A percentile compares a stretch with the other conserved stretches of the same genome.
phyloP scores from a whole-genome alignment of 2,113 vertebrate genomes.

The Hyperoodon ampullatus region DNA sequence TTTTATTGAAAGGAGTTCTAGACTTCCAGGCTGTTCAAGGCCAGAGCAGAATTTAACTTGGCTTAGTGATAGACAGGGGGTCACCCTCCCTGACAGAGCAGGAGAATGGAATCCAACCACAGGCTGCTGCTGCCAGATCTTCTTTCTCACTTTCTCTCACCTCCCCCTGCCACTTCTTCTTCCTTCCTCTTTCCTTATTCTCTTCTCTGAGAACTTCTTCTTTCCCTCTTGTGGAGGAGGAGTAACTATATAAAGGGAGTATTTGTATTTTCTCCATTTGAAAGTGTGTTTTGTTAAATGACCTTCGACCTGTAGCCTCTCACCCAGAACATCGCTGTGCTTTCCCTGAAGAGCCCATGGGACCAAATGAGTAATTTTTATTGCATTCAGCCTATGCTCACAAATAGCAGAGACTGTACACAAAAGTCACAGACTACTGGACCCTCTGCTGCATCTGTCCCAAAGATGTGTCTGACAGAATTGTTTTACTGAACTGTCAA shows the following conservation, averaged over 20 bases:
- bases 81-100: not conserved
- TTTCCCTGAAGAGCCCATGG: not conserved
- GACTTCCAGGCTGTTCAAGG: not conserved
- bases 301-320: not conserved
- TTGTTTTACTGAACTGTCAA: not conserved
- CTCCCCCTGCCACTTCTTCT: not conserved
- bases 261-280: not conserved
- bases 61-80: not conserved
- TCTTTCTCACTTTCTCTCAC: not conserved
- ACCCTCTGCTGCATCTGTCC: not conserved
- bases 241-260: not conserved
- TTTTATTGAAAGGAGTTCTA: slow-evolving; percentile 27
- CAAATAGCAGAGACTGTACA: not conserved
- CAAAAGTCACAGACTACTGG: not conserved
- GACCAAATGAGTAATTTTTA: not conserved
- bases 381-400: not conserved
- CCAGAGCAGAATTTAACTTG: not conserved
- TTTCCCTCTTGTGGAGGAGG: not conserved
- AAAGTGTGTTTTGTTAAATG: not conserved
- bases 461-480: not conserved
- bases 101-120: not conserved
- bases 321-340: not conserved
- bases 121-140: too few relatives aligned
- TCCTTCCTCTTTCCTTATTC: not conserved
- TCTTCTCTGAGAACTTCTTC: not conserved